These are phyloP conservation scores for Arenaria interpres DNA, from an alignment of 2,113 vertebrate species.

Conservation along the genomic window DNA sequence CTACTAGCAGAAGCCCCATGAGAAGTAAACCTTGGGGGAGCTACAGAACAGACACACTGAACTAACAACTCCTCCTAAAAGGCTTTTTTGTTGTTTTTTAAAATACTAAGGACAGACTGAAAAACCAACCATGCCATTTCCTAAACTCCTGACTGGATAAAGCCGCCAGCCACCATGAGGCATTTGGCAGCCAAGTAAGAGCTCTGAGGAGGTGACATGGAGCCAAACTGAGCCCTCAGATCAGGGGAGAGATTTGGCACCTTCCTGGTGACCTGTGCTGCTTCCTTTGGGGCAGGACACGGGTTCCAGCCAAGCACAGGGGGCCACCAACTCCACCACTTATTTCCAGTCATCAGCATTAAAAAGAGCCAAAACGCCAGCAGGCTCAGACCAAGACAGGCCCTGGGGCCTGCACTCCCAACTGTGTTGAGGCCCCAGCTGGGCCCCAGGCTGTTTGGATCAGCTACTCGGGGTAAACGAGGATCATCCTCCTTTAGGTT, in stretches of 20 bases:
- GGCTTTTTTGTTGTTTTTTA: neutral
- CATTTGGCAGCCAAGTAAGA: fast-evolving
- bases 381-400: no score
- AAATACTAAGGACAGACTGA: neutral
- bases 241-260: no score
- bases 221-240: neutral
- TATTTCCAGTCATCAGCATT: neutral
- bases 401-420: neutral
- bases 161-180: neutral
- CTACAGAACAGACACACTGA: neutral
- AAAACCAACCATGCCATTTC: neutral
- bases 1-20: neutral
- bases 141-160: neutral
- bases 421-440: fast-evolving
- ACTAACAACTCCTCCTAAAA: neutral
- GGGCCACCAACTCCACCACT: neutral
- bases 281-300: neutral
- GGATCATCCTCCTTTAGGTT: neutral
- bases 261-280: fast-evolving
- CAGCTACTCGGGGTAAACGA: fast-evolving
- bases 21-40: neutral
- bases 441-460: neutral
- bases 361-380: neutral
- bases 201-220: neutral
- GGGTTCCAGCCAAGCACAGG: neutral